Conservation (phyloP, 2,797 vertebrate species). For the Chelon labrosus region DNA sequence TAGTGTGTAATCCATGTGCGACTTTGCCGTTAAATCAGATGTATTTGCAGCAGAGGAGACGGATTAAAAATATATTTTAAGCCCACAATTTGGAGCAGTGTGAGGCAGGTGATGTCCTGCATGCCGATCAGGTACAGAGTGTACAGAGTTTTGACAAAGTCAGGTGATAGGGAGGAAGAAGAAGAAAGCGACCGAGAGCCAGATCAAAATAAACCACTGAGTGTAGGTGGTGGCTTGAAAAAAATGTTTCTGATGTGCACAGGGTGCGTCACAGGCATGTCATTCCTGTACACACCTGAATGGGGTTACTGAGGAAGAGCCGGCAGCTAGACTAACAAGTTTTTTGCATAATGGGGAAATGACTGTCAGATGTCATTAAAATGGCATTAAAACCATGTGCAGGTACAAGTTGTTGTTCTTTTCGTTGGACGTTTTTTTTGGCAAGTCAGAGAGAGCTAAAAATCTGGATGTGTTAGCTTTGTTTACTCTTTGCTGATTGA, state of each 20-base stretch:
- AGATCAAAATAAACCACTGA: constrained; percentile 10
- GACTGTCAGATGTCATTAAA: constrained; percentile 30
- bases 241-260: constrained; percentile 16
- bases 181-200: constrained; percentile 6
- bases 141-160: not conserved
- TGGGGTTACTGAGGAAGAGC: constrained; percentile 18
- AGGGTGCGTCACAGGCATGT: constrained; percentile 60
- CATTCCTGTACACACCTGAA: constrained; percentile 64
- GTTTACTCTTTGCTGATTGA: not conserved
- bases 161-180: not conserved
- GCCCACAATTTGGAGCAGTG: constrained; percentile 11
- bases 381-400: constrained; percentile 25
- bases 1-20: constrained; percentile 27
- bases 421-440: not conserved
- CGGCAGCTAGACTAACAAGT: constrained; percentile 64
- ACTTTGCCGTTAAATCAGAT: constrained; percentile 14
- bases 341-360: constrained; percentile 59
- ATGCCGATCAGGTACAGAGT: not conserved
- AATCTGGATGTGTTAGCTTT: not conserved
- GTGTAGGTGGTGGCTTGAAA: constrained; percentile 30
- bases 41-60: constrained; percentile 9
- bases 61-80: constrained; percentile 38
- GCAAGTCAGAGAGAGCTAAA: not conserved
- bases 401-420: not conserved
- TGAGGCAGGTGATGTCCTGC: not conserved